Evolutionary conservation across 2,113 vertebrate species (phyloP).

Genomic region (Crotalus tigris): DNA sequence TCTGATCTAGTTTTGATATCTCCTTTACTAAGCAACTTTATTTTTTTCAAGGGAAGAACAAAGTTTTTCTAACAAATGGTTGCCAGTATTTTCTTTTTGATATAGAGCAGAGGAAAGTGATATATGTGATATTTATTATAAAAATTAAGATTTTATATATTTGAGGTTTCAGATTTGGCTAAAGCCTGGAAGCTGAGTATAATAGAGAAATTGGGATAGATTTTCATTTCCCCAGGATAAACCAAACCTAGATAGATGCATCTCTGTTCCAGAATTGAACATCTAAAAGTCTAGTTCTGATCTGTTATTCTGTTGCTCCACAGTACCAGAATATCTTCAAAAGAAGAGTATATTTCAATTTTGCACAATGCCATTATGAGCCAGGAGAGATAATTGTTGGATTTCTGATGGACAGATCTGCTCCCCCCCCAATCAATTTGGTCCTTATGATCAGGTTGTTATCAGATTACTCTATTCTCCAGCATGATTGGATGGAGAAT

Average conservation of each 20-base stretch:
- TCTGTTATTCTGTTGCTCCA: not conserved
- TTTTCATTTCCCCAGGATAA: not conserved
- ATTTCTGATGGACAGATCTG: not conserved
- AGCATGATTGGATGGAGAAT: too few species aligned
- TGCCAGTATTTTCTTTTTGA: not conserved
- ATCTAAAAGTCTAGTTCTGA: not conserved
- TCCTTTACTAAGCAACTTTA: not conserved
- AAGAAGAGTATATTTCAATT: not conserved
- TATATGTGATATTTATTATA: not conserved
- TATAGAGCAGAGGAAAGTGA: not conserved
- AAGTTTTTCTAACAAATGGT: not conserved
- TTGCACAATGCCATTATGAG: not conserved
- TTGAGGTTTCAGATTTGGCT: not conserved
- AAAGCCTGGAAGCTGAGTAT: not conserved
- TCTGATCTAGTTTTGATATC: not conserved
- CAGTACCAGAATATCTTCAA: not conserved
- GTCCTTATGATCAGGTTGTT: not conserved
- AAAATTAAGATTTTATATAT: not conserved
- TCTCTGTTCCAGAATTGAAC: not conserved
- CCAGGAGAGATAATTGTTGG: not conserved
- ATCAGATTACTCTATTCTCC: not conserved
- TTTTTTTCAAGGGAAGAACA: not conserved
- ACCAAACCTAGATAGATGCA: not conserved
- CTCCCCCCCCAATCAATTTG: not conserved
- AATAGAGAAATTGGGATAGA: not conserved